Base-by-base conservation (phyloP, 2,797 vertebrate genomes). In the Sebastolobus altivelis region DNA sequence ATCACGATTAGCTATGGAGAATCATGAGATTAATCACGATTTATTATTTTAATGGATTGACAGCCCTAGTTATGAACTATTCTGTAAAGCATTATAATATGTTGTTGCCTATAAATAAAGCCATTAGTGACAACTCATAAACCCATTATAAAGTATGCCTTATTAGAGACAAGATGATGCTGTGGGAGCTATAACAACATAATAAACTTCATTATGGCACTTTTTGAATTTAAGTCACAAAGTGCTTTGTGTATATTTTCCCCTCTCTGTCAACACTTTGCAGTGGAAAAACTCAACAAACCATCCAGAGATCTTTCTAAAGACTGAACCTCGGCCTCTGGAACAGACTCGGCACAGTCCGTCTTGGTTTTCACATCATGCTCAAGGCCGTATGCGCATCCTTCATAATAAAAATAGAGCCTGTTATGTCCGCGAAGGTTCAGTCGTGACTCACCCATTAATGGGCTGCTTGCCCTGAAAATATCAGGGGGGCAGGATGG, bases 361-460 rank as follows among this genome's bases (percentile, higher is more conserved):
- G 46, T 72, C 79, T 85, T n/a, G 35, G 49, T 59, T 74, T 62
- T 40, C 80, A 43, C 76, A 46, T 60, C 37, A 54, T n/a, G 62
- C 70, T 86, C 18, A 4, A 87, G 83, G 84, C 63, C 43, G 10
- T 3, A 6, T 22, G 11, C 11, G 3, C 7, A 72, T 67, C 84
- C 85, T 86, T 85, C 65, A 55, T 46, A 5, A 10, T 61, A 16
- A 49, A 81, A 83, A 79, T 63, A 72, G 14, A 46, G 25, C 22
- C 75, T 37, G 72, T 84, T 86, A 65, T 82, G 62, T 69, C 52
- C 11, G 35, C 5, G 65, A 82, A 72, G 72, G 75, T 82, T 82
- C 81, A 73, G 73, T 43, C 79, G 25, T 82, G 86, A 84, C 22
- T 86, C 82, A 81, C 43, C 38, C 22, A 16, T 38, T 59, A 82